Base-by-base conservation (phyloP, 53 echinoderm and acorn worm genomes). In the Stichopus horrens region DNA sequence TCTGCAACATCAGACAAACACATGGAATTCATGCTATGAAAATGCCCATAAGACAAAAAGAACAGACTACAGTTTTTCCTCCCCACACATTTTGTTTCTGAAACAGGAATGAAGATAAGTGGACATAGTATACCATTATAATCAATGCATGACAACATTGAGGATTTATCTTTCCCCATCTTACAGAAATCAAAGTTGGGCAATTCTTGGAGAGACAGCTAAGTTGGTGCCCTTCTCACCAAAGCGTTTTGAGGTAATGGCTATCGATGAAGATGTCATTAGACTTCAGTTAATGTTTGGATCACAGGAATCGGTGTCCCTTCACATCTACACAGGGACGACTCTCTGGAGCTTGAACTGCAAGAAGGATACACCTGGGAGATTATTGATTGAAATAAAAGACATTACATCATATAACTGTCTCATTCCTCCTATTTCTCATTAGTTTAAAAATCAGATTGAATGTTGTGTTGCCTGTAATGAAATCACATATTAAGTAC, bases 201-300 rank as follows among this genome's bases (percentile, higher is more conserved):
- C 85, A 8, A 85, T 87, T 19, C 68, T 87, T 55, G 87, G 87
- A 4, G 87, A 87, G 75, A 75, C 75, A 13, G 57, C 37, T 9
- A 87, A 87, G 23, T 23, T 87, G 55, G 87, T 87, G 8, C 87
- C 74, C n/a, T 87, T 87, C 37, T 87, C 87, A 20, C 87, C 87
- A 11, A 75, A 87, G 10, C 75, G 87, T 9, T 87, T 87, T 57
- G 74, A 87, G 9, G 10, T 74, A 7, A 54, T 87, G 55, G 58
- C 55, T 57, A 57, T 87, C 6, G 53, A 73, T 55, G 74, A 74
- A 10, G 87, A 87, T 57, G 19, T 21, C 19, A 87, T 87, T 9
- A 74, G 57, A 75, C 56, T 87, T 5, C 74, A 87, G 57, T 7
- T 87, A 5, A 55, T 75, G 5, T 54, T 75, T 73, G 87, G 74